phyloP scores from a whole-genome alignment of 2,113 vertebrate species.

The Syrmaticus mikado region DNA sequence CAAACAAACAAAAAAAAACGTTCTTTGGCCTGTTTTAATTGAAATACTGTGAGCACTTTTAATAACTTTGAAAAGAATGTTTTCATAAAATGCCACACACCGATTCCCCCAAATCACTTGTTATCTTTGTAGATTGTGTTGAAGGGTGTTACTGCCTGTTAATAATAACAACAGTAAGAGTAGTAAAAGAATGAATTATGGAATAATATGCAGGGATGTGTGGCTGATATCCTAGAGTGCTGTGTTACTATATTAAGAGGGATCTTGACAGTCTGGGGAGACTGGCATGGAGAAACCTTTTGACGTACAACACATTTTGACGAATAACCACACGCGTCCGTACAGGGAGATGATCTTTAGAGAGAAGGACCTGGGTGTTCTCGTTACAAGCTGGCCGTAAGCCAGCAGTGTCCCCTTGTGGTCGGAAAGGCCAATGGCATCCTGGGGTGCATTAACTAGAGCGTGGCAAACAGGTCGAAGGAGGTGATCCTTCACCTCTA shows the following conservation, averaged over 20 bases:
- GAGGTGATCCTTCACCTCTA: too few relatives aligned
- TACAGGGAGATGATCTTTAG: not conserved
- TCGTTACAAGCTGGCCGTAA: not conserved
- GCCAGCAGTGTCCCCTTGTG: not conserved
- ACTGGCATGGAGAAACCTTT: not conserved
- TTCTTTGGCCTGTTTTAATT: not conserved
- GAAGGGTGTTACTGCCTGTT: not conserved
- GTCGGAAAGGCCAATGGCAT: too few relatives aligned
- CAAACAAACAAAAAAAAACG: not conserved
- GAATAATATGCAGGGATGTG: not conserved
- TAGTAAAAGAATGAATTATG: not conserved
- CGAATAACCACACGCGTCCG: not conserved
- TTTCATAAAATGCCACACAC: not conserved
- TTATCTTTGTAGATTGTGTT: not conserved
- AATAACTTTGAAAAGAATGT: not conserved
- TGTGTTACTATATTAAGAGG: not conserved
- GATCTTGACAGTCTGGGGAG: not conserved
- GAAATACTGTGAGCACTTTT: accelerated
- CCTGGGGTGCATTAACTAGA: too few relatives aligned
- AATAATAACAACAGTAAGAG: not conserved
- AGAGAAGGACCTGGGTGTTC: not conserved
- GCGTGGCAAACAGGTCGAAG: too few relatives aligned
- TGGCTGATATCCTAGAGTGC: too few relatives aligned
- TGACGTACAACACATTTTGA: not conserved
- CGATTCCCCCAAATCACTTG: not conserved